Percentiles rank a stretch among this genome's conserved stretches.
Evolutionary conservation across 2,888 invertebrate species (phyloP).

Genomic region (Calliopum simillimum): DNA sequence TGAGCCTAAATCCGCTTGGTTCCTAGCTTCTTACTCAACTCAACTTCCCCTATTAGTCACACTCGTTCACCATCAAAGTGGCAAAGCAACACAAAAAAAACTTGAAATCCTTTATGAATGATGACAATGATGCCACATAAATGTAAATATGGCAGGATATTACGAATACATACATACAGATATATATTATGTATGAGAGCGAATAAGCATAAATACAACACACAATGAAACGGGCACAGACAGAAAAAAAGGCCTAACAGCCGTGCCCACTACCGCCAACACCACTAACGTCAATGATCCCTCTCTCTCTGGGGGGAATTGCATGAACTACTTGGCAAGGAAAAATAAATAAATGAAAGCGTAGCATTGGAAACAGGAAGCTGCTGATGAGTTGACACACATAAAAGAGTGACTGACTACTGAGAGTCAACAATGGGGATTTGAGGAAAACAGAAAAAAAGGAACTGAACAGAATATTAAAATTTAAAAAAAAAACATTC

Average conservation of each 20-base stretch:
- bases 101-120: slow-evolving; percentile 16
- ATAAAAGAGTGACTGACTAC: slow-evolving; percentile 7
- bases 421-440: background rate
- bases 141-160: slow-evolving; percentile 24
- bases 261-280: too few relatives aligned
- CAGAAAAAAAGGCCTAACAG: too few relatives aligned
- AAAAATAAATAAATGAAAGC: background rate
- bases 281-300: too few relatives aligned
- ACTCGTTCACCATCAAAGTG: background rate
- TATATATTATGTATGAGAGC: too few relatives aligned
- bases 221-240: background rate
- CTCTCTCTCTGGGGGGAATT: background rate
- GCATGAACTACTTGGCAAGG: background rate
- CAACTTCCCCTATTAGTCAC: too few relatives aligned
- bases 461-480: background rate
- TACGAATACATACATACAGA: background rate
- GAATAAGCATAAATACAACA: too few relatives aligned
- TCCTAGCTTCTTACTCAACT: too few relatives aligned
- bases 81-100: background rate
- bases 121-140: slow-evolving; percentile 24
- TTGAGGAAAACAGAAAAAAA: background rate
- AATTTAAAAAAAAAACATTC: background rate
- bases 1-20: too few relatives aligned
- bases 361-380: background rate
- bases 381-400: slow-evolving; percentile 11